Evolutionary conservation across 2,888 invertebrate species (phyloP).

Genomic region (Tenthredo scrophulariae): DNA sequence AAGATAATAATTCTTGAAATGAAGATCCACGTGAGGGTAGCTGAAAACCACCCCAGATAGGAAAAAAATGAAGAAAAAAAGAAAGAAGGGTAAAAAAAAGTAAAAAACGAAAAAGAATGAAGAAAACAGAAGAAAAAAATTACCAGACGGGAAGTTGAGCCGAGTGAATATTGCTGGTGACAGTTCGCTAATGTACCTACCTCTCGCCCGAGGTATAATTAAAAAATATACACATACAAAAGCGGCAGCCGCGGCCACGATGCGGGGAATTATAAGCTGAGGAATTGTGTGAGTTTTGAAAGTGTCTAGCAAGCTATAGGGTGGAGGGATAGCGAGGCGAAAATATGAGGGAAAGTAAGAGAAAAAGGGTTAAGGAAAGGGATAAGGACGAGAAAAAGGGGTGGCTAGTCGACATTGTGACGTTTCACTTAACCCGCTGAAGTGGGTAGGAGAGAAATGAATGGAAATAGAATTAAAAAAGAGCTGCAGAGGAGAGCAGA

Average conservation of each 20-base stretch:
- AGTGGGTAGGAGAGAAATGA: slow-evolving; percentile 4
- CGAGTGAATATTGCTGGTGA: slow-evolving; percentile 53
- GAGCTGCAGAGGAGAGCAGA: neutral
- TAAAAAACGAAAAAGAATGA: neutral
- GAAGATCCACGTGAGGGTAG: neutral
- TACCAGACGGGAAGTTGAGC: slow-evolving; percentile 23
- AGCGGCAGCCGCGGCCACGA: neutral
- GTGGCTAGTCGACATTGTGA: slow-evolving; percentile 34
- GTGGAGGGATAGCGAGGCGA: neutral
- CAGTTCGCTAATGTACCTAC: slow-evolving; percentile 49
- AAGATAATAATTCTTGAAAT: neutral
- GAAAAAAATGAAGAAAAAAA: neutral
- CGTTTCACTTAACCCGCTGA: slow-evolving; percentile 42
- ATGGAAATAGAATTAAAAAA: slow-evolving; percentile 43
- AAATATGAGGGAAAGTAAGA: neutral
- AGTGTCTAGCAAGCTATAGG: neutral
- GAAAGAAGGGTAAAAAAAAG: neutral
- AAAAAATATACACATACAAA: slow-evolving; percentile 18
- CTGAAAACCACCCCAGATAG: neutral
- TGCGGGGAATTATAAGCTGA: slow-evolving; percentile 7
- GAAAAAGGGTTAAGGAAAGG: neutral
- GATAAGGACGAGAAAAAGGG: neutral
- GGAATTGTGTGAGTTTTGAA: slow-evolving; percentile 30
- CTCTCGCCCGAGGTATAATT: slow-evolving; percentile 25
- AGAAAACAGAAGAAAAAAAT: neutral